These are phyloP conservation scores for Odontomyia ornata DNA, from an alignment of 2,888 invertebrate genomes.

Conservation along the genomic window DNA sequence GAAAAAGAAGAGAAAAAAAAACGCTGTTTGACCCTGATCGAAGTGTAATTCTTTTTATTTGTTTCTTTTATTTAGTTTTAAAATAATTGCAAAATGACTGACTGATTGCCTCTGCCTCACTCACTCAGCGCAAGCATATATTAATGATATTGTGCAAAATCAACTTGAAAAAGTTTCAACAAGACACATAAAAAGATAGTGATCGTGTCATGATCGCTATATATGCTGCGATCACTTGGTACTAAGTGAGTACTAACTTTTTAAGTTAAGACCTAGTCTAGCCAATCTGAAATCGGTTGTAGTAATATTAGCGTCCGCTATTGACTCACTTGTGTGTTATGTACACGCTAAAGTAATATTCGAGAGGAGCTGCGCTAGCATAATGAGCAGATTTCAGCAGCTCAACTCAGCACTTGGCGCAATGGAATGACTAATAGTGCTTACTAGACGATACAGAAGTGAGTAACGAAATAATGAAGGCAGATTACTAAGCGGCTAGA, in stretches of 20 bases:
- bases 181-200: neutral
- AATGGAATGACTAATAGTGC: conserved; percentile 5
- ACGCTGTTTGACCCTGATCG: conserved; percentile 45
- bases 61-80: conserved; percentile 6
- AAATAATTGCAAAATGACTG: conserved; percentile 45
- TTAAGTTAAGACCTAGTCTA: neutral
- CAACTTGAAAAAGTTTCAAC: conserved; percentile 1
- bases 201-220: conserved; percentile 22
- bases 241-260: neutral
- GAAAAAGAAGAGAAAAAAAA: conserved; percentile 36
- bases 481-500: neutral
- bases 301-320: neutral
- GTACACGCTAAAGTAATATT: neutral
- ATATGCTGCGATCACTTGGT: neutral
- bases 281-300: neutral
- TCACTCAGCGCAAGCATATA: neutral
- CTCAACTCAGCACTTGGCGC: neutral
- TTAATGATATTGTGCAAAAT: conserved; percentile 31
- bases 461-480: neutral
- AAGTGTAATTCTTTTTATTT: conserved; percentile 40
- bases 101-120: conserved; percentile 8
- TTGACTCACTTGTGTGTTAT: neutral
- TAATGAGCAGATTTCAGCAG: conserved; percentile 10
- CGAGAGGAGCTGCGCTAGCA: neutral
- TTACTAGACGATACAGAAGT: too few relatives aligned